Evolutionary conservation across 2,113 vertebrate species (phyloP).

Genomic region (Apeltes quadracus): DNA sequence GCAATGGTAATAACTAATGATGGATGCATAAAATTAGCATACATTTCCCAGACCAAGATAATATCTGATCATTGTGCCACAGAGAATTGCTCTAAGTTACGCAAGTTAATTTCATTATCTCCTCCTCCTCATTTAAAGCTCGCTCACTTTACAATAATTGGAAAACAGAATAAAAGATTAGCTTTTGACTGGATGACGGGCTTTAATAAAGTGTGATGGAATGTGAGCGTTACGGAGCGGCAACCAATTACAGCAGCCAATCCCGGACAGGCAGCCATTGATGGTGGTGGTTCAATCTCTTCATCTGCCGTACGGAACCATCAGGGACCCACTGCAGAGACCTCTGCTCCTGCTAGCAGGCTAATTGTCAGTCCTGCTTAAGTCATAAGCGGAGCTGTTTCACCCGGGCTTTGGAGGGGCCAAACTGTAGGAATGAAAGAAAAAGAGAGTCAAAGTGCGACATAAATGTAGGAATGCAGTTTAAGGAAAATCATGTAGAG

Average conservation of each 20-base stretch:
- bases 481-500: slow-evolving; percentile 39
- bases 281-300: slow-evolving; percentile 74
- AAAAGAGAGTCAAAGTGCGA: slow-evolving; percentile 38
- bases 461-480: slow-evolving; percentile 55
- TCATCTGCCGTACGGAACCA: slow-evolving; percentile 63
- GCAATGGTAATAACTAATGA: slow-evolving; percentile 91
- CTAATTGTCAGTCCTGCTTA: slow-evolving; percentile 76
- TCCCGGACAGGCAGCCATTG: slow-evolving; percentile 62
- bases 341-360: slow-evolving; percentile 70
- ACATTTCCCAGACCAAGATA: slow-evolving; percentile 91
- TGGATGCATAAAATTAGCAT: slow-evolving; percentile 98
- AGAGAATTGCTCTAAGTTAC: slow-evolving; percentile 95
- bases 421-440: slow-evolving; percentile 50
- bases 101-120: slow-evolving; percentile 95
- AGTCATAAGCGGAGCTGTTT: slow-evolving; percentile 71
- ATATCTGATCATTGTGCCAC: slow-evolving; percentile 92
- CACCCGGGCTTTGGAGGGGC: slow-evolving; percentile 54
- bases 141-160: slow-evolving; percentile 91
- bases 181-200: slow-evolving; percentile 84
- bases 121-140: slow-evolving; percentile 88
- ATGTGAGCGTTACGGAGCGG: slow-evolving; percentile 77
- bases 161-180: slow-evolving; percentile 89
- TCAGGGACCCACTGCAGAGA: slow-evolving; percentile 69
- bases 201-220: slow-evolving; percentile 87
- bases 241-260: slow-evolving; percentile 79